Evolutionary conservation across 1,140 invertebrate species (phyloP).

Genomic region (Psilanteris sp.): DNA sequence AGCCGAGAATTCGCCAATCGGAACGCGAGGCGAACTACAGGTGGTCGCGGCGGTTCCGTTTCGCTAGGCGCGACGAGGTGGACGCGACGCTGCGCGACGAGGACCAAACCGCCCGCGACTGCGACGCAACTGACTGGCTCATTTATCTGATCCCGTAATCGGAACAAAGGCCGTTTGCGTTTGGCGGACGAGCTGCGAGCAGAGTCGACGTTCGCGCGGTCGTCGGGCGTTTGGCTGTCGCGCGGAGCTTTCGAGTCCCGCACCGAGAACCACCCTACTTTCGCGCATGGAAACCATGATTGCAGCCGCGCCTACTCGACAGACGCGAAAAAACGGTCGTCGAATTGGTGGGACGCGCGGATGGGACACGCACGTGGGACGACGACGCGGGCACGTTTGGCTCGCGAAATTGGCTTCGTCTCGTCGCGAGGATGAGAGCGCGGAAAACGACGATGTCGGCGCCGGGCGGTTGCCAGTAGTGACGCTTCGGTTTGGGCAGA

Average conservation of each 20-base stretch:
- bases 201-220: constrained; percentile 63
- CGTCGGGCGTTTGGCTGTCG: constrained; percentile 67
- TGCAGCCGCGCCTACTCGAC: constrained; percentile 71
- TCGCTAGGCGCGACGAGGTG: background rate
- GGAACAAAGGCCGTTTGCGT: background rate
- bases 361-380: too few relatives aligned
- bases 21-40: constrained; percentile 70
- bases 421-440: too few relatives aligned
- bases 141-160: too few relatives aligned
- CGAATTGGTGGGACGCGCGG: too few relatives aligned
- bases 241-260: constrained; percentile 30
- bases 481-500: too few relatives aligned
- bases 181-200: constrained; percentile 16
- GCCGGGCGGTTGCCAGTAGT: too few relatives aligned
- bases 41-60: constrained; percentile 67
- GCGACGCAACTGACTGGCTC: background rate
- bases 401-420: too few relatives aligned
- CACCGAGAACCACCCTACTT: constrained; percentile 64
- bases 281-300: constrained; percentile 66
- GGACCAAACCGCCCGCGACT: too few relatives aligned
- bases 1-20: too few relatives aligned
- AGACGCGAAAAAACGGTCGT: constrained; percentile 46
- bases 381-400: too few relatives aligned
- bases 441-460: too few relatives aligned
- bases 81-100: background rate